Evolutionary conservation across 2,888 invertebrate genomes (phyloP).

Genomic region (Aromia moschata): DNA sequence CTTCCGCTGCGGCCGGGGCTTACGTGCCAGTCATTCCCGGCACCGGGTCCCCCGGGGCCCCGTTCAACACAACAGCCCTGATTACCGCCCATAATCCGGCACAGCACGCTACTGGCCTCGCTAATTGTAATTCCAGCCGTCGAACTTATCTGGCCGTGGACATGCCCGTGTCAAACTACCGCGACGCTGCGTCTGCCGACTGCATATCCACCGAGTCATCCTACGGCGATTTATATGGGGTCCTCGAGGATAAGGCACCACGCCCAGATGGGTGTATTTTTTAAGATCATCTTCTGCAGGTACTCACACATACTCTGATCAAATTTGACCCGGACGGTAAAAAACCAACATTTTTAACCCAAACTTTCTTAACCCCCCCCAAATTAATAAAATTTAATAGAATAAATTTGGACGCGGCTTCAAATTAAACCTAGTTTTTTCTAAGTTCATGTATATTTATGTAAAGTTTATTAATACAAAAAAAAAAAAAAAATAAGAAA

Average conservation of each 20-base stretch:
- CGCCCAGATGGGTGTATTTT: slow-evolving; percentile 10
- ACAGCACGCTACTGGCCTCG: slow-evolving; percentile 62
- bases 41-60: slow-evolving; percentile 41
- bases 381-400: no score
- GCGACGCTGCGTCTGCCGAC: slow-evolving; percentile 38
- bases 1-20: slow-evolving; percentile 22
- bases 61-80: slow-evolving; percentile 48
- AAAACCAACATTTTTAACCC: no score
- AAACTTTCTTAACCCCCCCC: no score
- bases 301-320: no score
- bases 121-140: slow-evolving; percentile 61
- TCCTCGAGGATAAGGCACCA: slow-evolving; percentile 16
- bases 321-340: no score
- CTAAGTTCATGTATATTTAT: no score
- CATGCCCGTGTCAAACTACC: slow-evolving; percentile 35
- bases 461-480: no score
- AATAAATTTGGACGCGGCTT: no score
- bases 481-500: no score
- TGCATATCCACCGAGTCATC: slow-evolving; percentile 18
- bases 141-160: slow-evolving; percentile 34
- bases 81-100: slow-evolving; percentile 58
- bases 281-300: neutral
- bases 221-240: slow-evolving; percentile 15
- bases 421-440: no score
- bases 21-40: slow-evolving; percentile 43